Conservation (phyloP, 2,888 invertebrate genomes). For the Epinotia bilunana region DNA sequence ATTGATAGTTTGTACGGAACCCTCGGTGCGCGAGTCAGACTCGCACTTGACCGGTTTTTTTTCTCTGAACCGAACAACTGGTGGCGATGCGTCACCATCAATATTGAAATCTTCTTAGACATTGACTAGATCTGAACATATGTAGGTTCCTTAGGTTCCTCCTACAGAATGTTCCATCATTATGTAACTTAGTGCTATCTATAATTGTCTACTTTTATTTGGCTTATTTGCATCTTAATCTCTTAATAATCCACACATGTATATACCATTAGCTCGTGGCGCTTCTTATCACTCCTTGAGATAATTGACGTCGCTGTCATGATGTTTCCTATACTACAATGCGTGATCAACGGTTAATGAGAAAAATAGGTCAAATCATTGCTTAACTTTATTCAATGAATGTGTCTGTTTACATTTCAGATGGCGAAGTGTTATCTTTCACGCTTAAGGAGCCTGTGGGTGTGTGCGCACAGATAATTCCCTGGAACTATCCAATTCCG, state of each 20-base stretch:
- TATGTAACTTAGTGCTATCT: no score
- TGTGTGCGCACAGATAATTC: slow-evolving; percentile 96
- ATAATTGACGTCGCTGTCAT: slow-evolving; percentile 54
- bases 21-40: no score
- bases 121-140: neutral
- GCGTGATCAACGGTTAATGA: slow-evolving; percentile 55
- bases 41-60: no score
- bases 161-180: no score
- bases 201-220: slow-evolving; percentile 10
- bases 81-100: neutral
- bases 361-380: slow-evolving; percentile 41
- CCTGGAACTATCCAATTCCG: slow-evolving; percentile 96
- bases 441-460: slow-evolving; percentile 94
- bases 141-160: neutral
- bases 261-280: slow-evolving; percentile 28
- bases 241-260: slow-evolving; percentile 36
- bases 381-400: slow-evolving; percentile 38
- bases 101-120: neutral
- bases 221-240: slow-evolving; percentile 15
- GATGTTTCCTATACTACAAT: slow-evolving; percentile 52
- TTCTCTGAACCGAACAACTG: neutral
- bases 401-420: slow-evolving; percentile 64
- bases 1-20: no score
- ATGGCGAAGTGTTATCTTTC: slow-evolving; percentile 92
- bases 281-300: slow-evolving; percentile 46